phyloP scores from a whole-genome alignment of 1,140 invertebrate genomes.

The Pachyrhynchus sulphureomaculatus region DNA sequence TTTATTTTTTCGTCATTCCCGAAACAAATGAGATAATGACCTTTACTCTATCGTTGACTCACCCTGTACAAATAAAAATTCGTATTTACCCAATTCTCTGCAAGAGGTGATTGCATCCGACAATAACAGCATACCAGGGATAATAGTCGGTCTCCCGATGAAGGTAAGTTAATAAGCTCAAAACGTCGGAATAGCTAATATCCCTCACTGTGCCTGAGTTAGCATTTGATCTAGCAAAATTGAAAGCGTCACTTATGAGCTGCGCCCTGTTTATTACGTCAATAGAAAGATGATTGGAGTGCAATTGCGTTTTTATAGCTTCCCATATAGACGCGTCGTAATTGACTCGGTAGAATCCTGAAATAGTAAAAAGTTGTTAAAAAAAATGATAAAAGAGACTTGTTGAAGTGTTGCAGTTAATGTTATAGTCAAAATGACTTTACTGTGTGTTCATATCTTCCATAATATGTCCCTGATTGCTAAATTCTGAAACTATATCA shows the following conservation, averaged over 20 bases:
- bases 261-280: conserved; percentile 75
- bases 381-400: no score
- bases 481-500: no score
- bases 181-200: conserved; percentile 52
- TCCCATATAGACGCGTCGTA: conserved; percentile 72
- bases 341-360: conserved; percentile 78
- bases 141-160: conserved; percentile 62
- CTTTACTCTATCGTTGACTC: no score
- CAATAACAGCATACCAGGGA: conserved; percentile 64
- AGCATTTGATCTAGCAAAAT: conserved; percentile 55
- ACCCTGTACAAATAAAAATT: no score
- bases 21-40: no score
- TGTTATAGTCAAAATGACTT: no score
- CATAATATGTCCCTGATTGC: no score
- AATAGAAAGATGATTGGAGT: conserved; percentile 57
- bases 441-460: no score
- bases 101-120: conserved; percentile 56
- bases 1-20: no score
- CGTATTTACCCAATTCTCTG: conserved; percentile 31
- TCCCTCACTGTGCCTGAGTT: neutral
- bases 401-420: neutral
- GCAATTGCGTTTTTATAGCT: conserved; percentile 57
- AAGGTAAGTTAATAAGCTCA: conserved; percentile 62
- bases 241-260: conserved; percentile 76
- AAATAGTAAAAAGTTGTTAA: conserved; percentile 32